phyloP scores from a whole-genome alignment of 1,140 invertebrate species.

The Drosophila nannoptera region DNA sequence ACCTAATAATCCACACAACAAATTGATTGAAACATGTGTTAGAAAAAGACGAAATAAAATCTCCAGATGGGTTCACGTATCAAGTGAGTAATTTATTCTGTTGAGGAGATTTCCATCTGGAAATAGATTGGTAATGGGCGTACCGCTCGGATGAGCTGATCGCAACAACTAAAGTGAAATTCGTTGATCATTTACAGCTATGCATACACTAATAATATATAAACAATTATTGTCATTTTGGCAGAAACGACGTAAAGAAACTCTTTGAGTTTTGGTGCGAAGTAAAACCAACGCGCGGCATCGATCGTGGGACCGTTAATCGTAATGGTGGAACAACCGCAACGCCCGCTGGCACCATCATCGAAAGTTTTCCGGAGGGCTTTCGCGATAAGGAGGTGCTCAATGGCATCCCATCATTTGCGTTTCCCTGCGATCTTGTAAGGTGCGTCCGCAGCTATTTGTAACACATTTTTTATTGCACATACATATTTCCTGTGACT shows the following conservation, averaged over 20 bases:
- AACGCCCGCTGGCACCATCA: constrained; percentile 82
- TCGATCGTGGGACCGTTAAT: constrained; percentile 69
- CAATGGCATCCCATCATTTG: constrained; percentile 89
- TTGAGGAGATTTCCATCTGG: constrained; percentile 34
- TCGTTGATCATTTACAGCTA: constrained; percentile 3
- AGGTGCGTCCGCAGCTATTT: constrained; percentile 81
- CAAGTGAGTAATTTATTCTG: constrained; percentile 65
- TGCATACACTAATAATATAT: constrained; percentile 19
- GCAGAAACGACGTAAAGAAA: constrained; percentile 88
- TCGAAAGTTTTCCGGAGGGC: constrained; percentile 86
- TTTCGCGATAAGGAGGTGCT: constrained; percentile 87
- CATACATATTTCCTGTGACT: constrained; percentile 32
- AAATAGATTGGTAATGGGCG: constrained; percentile 57
- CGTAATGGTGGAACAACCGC: constrained; percentile 44
- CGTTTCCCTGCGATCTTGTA: constrained; percentile 89
- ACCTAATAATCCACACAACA: constrained; percentile 33
- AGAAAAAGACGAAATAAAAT: constrained; percentile 30
- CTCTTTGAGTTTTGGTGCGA: constrained; percentile 92
- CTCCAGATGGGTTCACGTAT: constrained; percentile 73
- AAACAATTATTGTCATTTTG: constrained; percentile 28
- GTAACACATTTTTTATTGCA: constrained; percentile 20
- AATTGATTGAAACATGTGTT: constrained; percentile 62
- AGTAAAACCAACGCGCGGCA: constrained; percentile 82
- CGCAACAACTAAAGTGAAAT: constrained; percentile 28
- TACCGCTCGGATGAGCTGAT: constrained; percentile 56